Percentiles rank a stretch among this genome's conserved stretches.
phyloP scores from a whole-genome alignment of 2,888 invertebrate genomes.

The Oscheius onirici region DNA sequence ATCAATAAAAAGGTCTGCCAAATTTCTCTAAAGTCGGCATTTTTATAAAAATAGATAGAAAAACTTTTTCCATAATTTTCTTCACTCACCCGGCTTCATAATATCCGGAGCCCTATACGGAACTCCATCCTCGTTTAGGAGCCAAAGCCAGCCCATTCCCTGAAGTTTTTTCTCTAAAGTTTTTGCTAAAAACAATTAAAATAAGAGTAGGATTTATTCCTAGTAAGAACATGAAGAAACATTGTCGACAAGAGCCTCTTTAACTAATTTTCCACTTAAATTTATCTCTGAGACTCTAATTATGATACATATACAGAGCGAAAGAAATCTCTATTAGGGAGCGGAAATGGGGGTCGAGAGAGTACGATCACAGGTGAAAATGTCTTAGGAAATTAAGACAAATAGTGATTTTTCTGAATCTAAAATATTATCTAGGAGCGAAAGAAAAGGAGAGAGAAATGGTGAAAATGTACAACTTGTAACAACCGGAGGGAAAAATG shows the following conservation, averaged over 20 bases:
- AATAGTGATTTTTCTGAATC: neutral
- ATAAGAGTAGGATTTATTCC: slow-evolving; percentile 29
- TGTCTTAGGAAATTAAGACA: slow-evolving; percentile 15
- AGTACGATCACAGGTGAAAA: slow-evolving; percentile 22
- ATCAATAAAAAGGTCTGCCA: too few relatives aligned
- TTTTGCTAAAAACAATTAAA: neutral
- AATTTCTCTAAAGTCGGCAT: too few relatives aligned
- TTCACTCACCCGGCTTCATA: slow-evolving; percentile 8
- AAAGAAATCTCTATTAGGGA: neutral
- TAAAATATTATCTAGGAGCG: neutral
- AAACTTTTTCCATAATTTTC: neutral
- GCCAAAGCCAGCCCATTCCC: slow-evolving; percentile 28
- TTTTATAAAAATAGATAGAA: neutral
- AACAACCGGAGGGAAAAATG: slow-evolving; percentile 24
- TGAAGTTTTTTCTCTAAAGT: neutral
- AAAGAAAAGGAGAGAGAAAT: neutral
- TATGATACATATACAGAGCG: slow-evolving; percentile 18
- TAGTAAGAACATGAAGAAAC: too few relatives aligned
- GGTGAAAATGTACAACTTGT: slow-evolving; percentile 19
- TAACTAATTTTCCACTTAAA: neutral
- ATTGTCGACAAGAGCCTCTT: neutral
- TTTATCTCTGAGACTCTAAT: slow-evolving; percentile 2
- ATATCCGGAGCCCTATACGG: slow-evolving; percentile 13
- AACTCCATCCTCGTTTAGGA: slow-evolving; percentile 9
- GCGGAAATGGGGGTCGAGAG: slow-evolving; percentile 1